These are phyloP conservation scores for Nothocercus nigrocapillus DNA, from an alignment of 2,113 vertebrate genomes.

Conservation along the genomic window DNA sequence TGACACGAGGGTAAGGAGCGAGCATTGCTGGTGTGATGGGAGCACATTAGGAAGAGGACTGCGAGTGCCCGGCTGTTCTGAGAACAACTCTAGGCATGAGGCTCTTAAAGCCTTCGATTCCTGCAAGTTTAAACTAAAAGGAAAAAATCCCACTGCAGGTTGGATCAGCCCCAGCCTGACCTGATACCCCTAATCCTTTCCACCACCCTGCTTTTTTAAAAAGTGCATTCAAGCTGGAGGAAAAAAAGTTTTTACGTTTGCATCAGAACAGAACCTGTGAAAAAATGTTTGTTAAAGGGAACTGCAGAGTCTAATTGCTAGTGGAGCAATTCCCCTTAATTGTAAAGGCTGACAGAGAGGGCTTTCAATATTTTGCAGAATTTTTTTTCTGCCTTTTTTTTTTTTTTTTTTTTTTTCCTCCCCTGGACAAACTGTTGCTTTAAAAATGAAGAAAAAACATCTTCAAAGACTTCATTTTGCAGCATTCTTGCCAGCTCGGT, in stretches of 20 bases:
- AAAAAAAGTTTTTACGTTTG: conserved; percentile 31
- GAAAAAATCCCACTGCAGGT: neutral
- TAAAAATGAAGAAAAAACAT: conserved; percentile 61
- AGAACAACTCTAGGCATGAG: conserved; percentile 4
- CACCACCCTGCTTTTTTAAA: neutral
- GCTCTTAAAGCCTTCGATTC: conserved; percentile 35
- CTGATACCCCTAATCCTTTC: conserved; percentile 6
- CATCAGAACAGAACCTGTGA: neutral
- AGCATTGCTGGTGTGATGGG: conserved; percentile 13
- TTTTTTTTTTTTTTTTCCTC: no score
- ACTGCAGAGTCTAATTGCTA: neutral
- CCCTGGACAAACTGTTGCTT: conserved; percentile 37
- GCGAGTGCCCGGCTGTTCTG: conserved; percentile 5
- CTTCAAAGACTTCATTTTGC: conserved; percentile 63
- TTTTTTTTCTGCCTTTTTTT: neutral
- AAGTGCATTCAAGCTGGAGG: neutral
- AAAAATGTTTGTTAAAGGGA: neutral
- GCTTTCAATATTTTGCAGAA: neutral
- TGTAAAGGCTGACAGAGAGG: neutral
- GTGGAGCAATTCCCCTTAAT: neutral
- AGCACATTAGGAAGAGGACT: conserved; percentile 15
- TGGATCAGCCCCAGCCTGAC: conserved; percentile 36
- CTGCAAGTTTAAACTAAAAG: neutral
- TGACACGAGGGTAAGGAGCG: conserved; percentile 16
- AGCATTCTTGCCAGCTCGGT: conserved; percentile 62